phyloP scores from a whole-genome alignment of 2,113 vertebrate genomes.

The Puma concolor region DNA sequence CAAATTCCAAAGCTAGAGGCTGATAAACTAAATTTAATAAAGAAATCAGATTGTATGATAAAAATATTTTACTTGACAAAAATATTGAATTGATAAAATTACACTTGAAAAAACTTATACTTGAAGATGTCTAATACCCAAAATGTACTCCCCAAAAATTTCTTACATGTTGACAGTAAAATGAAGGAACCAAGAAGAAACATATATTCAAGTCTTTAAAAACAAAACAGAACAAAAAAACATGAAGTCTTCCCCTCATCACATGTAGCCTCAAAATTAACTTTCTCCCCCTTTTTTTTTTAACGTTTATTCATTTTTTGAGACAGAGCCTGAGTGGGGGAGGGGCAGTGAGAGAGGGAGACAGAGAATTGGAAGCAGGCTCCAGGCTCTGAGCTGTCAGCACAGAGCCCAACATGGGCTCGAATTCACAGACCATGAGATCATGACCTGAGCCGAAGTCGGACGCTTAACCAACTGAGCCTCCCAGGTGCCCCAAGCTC shows the following conservation, averaged over 20 bases:
- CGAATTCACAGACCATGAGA: no score
- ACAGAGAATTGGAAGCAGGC: no score
- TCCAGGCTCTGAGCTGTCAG: no score
- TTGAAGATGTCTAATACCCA: background rate
- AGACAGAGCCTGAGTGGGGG: no score
- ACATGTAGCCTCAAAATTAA: background rate
- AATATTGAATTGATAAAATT: background rate
- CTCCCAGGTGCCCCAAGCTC: no score
- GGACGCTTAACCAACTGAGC: no score
- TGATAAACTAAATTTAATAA: background rate
- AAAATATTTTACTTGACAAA: background rate
- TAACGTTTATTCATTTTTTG: no score
- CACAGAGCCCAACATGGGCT: no score
- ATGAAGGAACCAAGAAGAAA: background rate
- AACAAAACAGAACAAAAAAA: background rate
- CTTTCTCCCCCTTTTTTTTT: background rate
- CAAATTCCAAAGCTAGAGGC: background rate
- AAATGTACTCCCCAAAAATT: background rate
- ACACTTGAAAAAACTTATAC: background rate
- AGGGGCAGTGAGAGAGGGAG: no score
- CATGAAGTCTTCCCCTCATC: background rate
- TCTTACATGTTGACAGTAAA: background rate
- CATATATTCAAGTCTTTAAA: background rate
- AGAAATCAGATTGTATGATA: background rate
- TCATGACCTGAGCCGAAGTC: no score